Conservation (phyloP, 2,888 invertebrate genomes). For the Drosophila pegasa region DNA sequence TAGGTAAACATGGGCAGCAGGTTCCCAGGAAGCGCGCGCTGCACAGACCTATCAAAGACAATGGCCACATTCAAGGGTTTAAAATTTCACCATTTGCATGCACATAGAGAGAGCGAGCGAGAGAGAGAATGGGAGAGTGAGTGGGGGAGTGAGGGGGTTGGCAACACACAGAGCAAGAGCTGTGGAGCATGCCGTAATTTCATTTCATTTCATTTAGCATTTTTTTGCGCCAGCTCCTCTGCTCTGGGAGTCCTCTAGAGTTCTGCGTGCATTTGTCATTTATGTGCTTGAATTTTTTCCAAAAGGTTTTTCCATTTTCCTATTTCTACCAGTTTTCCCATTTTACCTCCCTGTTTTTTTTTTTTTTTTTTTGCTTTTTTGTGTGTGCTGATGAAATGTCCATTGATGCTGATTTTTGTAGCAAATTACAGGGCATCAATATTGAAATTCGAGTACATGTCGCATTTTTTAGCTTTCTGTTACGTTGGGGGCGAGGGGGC, state of each 20-base stretch:
- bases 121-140: background rate
- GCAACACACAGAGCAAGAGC: background rate
- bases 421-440: slow-evolving; percentile 70
- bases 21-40: slow-evolving; percentile 19
- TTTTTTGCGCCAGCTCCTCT: slow-evolving; percentile 36
- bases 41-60: slow-evolving; percentile 66
- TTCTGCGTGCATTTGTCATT: slow-evolving; percentile 70
- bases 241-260: slow-evolving; percentile 6
- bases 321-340: no score
- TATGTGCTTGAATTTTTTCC: slow-evolving; percentile 46
- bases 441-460: slow-evolving; percentile 69
- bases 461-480: slow-evolving; percentile 45
- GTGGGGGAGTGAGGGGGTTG: background rate
- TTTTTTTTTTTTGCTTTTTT: background rate
- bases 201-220: slow-evolving; percentile 77
- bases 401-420: slow-evolving; percentile 65
- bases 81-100: slow-evolving; percentile 80
- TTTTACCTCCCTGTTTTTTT: background rate
- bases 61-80: slow-evolving; percentile 81
- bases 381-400: slow-evolving; percentile 60
- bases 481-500: background rate
- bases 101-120: slow-evolving; percentile 11
- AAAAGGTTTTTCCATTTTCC: slow-evolving; percentile 17
- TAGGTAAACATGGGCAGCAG: slow-evolving; percentile 45
- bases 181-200: slow-evolving; percentile 61